phyloP scores from a whole-genome alignment of 2,113 vertebrate genomes.

The Dasyprocta punctata region DNA sequence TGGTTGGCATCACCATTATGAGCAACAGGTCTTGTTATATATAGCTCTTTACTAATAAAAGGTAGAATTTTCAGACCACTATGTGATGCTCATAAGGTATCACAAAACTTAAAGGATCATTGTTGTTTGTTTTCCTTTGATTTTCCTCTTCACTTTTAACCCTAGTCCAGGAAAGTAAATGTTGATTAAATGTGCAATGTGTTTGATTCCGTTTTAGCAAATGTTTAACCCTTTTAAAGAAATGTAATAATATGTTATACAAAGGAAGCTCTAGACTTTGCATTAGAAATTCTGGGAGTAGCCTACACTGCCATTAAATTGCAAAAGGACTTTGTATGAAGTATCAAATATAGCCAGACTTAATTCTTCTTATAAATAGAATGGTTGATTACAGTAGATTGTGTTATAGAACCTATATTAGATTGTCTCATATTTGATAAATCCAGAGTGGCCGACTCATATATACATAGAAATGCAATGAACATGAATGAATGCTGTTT shows the following conservation, averaged over 20 bases:
- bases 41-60: background rate
- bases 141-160: constrained; percentile 29
- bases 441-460: background rate
- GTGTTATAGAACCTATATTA: background rate
- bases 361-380: background rate
- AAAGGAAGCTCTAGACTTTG: background rate
- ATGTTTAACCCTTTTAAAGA: background rate
- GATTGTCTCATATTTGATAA: constrained; percentile 19
- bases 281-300: background rate
- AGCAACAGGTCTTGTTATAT: background rate
- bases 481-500: background rate
- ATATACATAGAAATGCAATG: background rate
- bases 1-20: background rate
- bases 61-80: background rate
- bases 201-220: background rate
- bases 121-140: background rate
- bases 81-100: background rate
- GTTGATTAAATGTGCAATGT: constrained; percentile 9
- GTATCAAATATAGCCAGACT: background rate
- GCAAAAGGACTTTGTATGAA: background rate
- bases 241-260: background rate
- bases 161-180: background rate
- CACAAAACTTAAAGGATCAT: background rate
- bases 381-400: background rate
- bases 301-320: background rate